Percentiles rank a stretch among this genome's conserved stretches.
Evolutionary conservation across 2,888 invertebrate genomes (phyloP).

Genomic region (Rhamnusium bicolor): DNA sequence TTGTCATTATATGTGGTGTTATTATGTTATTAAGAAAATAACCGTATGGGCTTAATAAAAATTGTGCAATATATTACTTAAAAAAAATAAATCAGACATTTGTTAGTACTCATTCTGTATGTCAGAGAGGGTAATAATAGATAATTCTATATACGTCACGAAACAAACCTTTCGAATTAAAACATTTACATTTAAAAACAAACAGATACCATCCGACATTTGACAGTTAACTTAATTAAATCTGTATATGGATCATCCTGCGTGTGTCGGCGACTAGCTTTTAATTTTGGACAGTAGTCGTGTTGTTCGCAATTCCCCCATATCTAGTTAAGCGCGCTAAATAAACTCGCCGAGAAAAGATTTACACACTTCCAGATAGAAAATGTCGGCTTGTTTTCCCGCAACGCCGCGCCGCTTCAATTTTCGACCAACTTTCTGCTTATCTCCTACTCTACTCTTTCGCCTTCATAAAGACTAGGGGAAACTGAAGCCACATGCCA

Average conservation of each 20-base stretch:
- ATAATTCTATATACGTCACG: neutral
- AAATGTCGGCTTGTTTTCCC: slow-evolving; percentile 63
- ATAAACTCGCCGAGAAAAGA: slow-evolving; percentile 53
- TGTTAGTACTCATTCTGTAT: neutral
- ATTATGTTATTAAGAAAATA: no score
- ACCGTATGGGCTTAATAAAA: no score
- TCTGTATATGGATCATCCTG: slow-evolving; percentile 14
- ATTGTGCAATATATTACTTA: no score
- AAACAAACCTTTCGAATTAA: slow-evolving; percentile 7
- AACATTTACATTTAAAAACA: slow-evolving; percentile 11
- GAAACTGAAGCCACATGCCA: slow-evolving; percentile 25
- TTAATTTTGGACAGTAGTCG: slow-evolving; percentile 23
- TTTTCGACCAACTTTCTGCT: slow-evolving; percentile 47
- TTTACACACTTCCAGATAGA: slow-evolving; percentile 66
- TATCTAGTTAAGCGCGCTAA: slow-evolving; percentile 30
- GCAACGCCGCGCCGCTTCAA: slow-evolving; percentile 43
- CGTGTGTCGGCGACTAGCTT: slow-evolving; percentile 6
- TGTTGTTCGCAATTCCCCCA: slow-evolving; percentile 18
- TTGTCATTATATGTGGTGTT: no score
- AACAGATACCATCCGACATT: slow-evolving; percentile 4
- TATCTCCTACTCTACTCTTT: slow-evolving; percentile 44
- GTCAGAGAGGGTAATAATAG: neutral
- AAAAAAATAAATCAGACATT: neutral
- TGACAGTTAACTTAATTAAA: slow-evolving; percentile 27
- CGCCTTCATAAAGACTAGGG: slow-evolving; percentile 38